Base-by-base conservation (phyloP, 2,888 invertebrate species). In the Aphelenchoides bicaudatus region DNA sequence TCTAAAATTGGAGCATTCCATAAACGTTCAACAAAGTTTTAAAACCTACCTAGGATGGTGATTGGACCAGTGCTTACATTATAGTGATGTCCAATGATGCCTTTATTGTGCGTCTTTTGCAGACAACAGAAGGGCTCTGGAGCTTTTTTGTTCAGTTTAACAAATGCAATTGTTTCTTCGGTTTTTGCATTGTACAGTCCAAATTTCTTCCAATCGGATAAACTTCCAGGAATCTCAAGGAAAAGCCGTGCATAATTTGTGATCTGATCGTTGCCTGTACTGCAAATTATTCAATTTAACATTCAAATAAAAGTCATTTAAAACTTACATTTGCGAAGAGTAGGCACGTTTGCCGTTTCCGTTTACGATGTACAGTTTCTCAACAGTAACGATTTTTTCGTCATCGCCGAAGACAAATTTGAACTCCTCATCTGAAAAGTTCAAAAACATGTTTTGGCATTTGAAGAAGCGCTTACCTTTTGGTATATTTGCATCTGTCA, bases 51-150 rank as follows among this genome's bases (percentile, higher is more conserved):
- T n/a, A n/a, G n/a, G 37, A 51, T 29, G 30, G 16, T 48, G 19
- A 68, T 63, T 23, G 71, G 68, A 1, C 56, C 71, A 8, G 66
- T 63, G 8, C 39, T 48, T 21, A 58, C 69, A 29, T 56, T 56
- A 50, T 68, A 68, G 38, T 61, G 60, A 21, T 67, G 64, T 6
- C 73, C 73, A 13, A 69, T 65, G 28, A 75, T 59, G 19, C 73
- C 72, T 37, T 58, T 27, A n/a, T 56, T 34, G 6, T 25, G 29
- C 3, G 59, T 28, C 43, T 63, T 52, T 19, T 46, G 31, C 3
- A 74, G 58, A 39, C 75, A 75, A 55, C 75, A 75, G 34, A 67
- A 73, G 19, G 73, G 66, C 52, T 65, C 60, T 23, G 75, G 73
- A 0, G 61, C 30, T 8, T 31, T 23, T 25, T 65, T 65, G 46